phyloP scores from a whole-genome alignment of 30 jellyfish, hydroid and myxozoan species.

The Aurelia coerulea region DNA sequence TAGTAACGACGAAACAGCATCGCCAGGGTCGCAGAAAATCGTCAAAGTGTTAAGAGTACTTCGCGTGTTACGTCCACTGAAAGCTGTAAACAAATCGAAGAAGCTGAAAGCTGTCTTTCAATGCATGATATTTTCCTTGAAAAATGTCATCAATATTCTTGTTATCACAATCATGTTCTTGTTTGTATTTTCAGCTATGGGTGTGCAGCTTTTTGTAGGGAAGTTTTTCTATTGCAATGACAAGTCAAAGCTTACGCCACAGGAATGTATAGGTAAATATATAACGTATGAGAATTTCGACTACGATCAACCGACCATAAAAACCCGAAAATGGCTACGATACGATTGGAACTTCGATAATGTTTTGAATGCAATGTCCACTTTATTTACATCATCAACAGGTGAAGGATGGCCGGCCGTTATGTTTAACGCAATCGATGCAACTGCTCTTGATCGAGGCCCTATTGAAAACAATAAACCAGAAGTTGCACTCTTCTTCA shows the following conservation, averaged over 20 bases:
- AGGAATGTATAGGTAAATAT: slow-evolving; percentile 75
- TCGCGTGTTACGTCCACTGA: slow-evolving; percentile 65
- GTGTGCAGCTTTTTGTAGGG: slow-evolving; percentile 90
- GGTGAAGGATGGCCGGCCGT: slow-evolving; percentile 95
- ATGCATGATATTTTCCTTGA: slow-evolving; percentile 95
- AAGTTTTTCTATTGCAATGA: slow-evolving; percentile 76
- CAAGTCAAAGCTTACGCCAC: slow-evolving; percentile 59
- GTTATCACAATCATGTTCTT: slow-evolving; percentile 89
- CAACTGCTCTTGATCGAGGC: slow-evolving; percentile 59
- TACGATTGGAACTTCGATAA: slow-evolving; percentile 76
- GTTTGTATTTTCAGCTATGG: slow-evolving; percentile 92
- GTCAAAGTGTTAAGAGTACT: slow-evolving; percentile 65
- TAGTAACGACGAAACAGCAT: slow-evolving; percentile 59
- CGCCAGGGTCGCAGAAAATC: slow-evolving; percentile 69
- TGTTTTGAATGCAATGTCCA: slow-evolving; percentile 60
- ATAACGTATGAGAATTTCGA: slow-evolving; percentile 44
- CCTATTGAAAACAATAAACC: slow-evolving; percentile 69
- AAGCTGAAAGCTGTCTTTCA: slow-evolving; percentile 90
- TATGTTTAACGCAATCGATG: slow-evolving; percentile 82
- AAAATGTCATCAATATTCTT: slow-evolving; percentile 88
- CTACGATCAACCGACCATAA: slow-evolving; percentile 61
- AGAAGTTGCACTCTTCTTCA: slow-evolving; percentile 70
- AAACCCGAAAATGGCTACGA: slow-evolving; percentile 51
- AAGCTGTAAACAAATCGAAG: slow-evolving; percentile 67
- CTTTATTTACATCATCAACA: slow-evolving; percentile 84